These are phyloP conservation scores for Willowsia nigromaculata DNA, from an alignment of 2,888 invertebrate genomes.

Conservation along the genomic window DNA sequence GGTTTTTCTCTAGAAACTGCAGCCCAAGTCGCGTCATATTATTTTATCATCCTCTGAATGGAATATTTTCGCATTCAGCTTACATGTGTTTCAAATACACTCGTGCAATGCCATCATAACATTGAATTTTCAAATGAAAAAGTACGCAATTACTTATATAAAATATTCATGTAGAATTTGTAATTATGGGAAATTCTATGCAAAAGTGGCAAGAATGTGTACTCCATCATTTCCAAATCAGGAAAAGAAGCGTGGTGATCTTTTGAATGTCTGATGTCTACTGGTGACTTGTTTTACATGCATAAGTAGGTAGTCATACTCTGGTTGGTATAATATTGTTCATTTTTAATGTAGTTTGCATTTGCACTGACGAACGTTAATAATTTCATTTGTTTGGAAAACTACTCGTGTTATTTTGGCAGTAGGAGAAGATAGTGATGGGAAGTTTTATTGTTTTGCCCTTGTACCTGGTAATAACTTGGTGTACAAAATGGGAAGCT, in stretches of 20 bases:
- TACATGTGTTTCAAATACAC: not conserved
- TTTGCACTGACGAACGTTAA: not conserved
- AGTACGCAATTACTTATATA: not conserved
- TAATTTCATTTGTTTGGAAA: constrained; percentile 6
- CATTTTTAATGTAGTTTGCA: not conserved
- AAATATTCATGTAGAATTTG: not conserved
- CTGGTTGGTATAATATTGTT: not conserved
- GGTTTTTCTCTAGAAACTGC: constrained; percentile 1
- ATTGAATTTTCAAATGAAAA: not conserved
- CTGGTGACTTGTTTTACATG: constrained; percentile 30
- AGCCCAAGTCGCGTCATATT: not conserved
- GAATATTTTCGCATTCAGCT: constrained; percentile 3
- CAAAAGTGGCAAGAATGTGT: constrained; percentile 10
- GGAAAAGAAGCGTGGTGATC: constrained; percentile 43
- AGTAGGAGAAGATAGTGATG: constrained; percentile 51
- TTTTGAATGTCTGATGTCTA: not conserved
- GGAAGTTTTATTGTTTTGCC: constrained; percentile 68
- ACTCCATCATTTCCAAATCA: constrained; percentile 39
- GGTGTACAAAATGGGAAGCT: constrained; percentile 66
- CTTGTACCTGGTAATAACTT: constrained; percentile 66
- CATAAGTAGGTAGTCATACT: no score
- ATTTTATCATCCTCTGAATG: not conserved
- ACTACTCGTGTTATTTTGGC: constrained; percentile 50
- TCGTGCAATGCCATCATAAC: not conserved
- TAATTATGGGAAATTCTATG: constrained; percentile 40